Conservation (phyloP, 2,888 invertebrate genomes). For the Lepeophtheirus nordmannii region DNA sequence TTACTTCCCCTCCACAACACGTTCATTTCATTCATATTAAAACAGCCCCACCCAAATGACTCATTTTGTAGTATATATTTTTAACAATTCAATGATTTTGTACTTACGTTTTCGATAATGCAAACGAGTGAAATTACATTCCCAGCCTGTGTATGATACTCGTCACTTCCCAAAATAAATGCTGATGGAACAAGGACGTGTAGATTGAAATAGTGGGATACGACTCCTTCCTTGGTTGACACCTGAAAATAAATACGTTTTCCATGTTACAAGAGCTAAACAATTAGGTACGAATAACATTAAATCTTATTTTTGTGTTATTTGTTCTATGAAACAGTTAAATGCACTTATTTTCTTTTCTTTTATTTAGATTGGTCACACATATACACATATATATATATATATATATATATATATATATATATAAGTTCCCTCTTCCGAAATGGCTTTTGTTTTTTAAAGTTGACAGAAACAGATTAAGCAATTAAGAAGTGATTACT, state of each 20-base stretch:
- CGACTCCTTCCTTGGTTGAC: conserved; percentile 10
- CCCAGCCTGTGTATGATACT: conserved; percentile 24
- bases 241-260: conserved; percentile 14
- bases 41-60: too few relatives aligned
- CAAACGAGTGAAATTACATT: conserved; percentile 23
- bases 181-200: conserved; percentile 21
- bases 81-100: neutral
- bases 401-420: too few relatives aligned
- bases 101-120: conserved; percentile 25
- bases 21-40: too few relatives aligned
- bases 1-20: too few relatives aligned
- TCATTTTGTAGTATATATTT: too few relatives aligned
- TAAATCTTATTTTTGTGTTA: neutral
- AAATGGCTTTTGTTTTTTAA: too few relatives aligned
- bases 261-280: neutral
- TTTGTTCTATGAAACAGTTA: neutral
- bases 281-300: neutral
- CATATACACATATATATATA: too few relatives aligned
- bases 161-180: conserved; percentile 24
- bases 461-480: too few relatives aligned
- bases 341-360: too few relatives aligned
- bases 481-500: too few relatives aligned
- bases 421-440: too few relatives aligned
- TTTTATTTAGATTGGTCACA: too few relatives aligned
- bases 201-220: conserved; percentile 24